Evolutionary conservation across 2,888 invertebrate genomes (phyloP).

Genomic region (Brachyptera risi): DNA sequence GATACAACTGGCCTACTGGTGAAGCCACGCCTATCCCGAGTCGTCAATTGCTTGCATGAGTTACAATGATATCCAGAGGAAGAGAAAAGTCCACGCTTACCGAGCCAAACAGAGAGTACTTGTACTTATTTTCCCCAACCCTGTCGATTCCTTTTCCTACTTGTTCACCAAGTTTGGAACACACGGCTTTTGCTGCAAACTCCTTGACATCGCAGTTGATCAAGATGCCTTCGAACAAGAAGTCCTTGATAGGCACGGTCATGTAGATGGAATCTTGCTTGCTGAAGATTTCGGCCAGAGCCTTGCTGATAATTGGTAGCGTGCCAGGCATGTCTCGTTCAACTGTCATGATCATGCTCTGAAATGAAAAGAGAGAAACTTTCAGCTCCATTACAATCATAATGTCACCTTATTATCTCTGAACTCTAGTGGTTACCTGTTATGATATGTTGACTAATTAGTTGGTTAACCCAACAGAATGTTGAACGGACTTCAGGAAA

Average conservation of each 20-base stretch:
- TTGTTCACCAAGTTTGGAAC: constrained; percentile 60
- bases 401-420: too few relatives aligned
- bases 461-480: too few relatives aligned
- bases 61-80: too few relatives aligned
- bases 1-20: too few relatives aligned
- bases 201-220: constrained; percentile 72
- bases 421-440: too few relatives aligned
- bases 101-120: constrained; percentile 67
- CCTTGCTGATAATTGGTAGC: constrained; percentile 63
- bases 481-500: too few relatives aligned
- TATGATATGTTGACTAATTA: too few relatives aligned
- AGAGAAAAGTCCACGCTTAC: too few relatives aligned
- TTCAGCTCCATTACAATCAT: neutral
- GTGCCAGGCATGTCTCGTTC: constrained; percentile 58
- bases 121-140: constrained; percentile 58
- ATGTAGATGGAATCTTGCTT: constrained; percentile 59
- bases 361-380: constrained; percentile 30
- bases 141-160: constrained; percentile 55
- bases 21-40: too few relatives aligned
- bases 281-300: constrained; percentile 64
- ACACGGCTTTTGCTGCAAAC: constrained; percentile 71
- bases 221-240: constrained; percentile 67
- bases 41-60: too few relatives aligned
- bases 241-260: constrained; percentile 61
- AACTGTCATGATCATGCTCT: constrained; percentile 56